Conservation (phyloP, 2,113 vertebrate species). For the Tragelaphus strepsiceros region DNA sequence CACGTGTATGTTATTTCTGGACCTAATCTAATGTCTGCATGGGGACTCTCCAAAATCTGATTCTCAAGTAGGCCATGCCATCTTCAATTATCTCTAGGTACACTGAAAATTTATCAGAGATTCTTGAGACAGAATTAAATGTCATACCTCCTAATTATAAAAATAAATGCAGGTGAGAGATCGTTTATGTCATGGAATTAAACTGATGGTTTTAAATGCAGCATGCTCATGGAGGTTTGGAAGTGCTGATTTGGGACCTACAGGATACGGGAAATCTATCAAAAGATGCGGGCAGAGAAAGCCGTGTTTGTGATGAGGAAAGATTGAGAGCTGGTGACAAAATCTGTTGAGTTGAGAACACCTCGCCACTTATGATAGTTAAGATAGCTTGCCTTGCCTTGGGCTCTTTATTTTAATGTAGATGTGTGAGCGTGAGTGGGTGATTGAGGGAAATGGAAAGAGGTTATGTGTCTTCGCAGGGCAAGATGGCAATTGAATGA, state of each 20-base stretch:
- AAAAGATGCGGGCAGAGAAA: constrained; percentile 22
- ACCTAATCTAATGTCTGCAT: neutral
- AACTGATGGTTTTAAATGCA: constrained; percentile 50
- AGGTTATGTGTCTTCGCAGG: constrained; percentile 79
- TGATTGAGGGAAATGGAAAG: constrained; percentile 78
- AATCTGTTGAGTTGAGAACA: constrained; percentile 72
- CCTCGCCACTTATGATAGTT: constrained; percentile 76
- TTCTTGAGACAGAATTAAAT: constrained; percentile 60
- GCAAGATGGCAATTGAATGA: constrained; percentile 79
- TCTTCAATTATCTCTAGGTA: constrained; percentile 46
- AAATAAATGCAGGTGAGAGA: constrained; percentile 55
- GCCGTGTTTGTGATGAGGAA: constrained; percentile 32
- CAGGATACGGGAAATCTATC: constrained; percentile 33
- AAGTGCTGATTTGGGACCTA: constrained; percentile 49
- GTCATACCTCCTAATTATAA: constrained; percentile 64
- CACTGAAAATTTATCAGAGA: constrained; percentile 29
- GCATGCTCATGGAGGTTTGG: neutral
- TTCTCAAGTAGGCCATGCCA: constrained; percentile 28
- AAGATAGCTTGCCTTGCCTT: constrained; percentile 74
- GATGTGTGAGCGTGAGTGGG: constrained; percentile 75
- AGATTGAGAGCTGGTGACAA: constrained; percentile 67
- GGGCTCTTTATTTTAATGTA: constrained; percentile 81
- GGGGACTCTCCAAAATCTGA: neutral
- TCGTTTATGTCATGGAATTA: constrained; percentile 20
- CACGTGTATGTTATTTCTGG: neutral